Base-by-base conservation (phyloP, 2,797 vertebrate species). In the Gymnocypris eckloni region DNA sequence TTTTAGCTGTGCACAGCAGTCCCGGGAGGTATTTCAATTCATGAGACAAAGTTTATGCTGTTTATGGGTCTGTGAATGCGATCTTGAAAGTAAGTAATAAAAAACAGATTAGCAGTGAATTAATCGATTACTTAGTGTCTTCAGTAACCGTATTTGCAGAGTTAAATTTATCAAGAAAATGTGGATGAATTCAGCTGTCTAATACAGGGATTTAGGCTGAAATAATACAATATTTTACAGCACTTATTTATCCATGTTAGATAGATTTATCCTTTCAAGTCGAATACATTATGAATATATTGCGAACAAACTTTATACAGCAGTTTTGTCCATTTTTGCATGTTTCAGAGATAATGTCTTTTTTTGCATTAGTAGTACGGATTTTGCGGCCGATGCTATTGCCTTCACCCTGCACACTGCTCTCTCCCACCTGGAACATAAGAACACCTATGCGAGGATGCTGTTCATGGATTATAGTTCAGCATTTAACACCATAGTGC, bases 91-190 rank as follows among this genome's bases (percentile, higher is more conserved):
- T 61, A 45, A 76, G 33, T 52, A 52, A 70, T 8, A 70, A 82
- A 39, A 56, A 69, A 56, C 22, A 82, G 33, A 71, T 67, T 84
- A 52, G 20, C 59, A 25, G 59, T 52, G 28, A 73, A 82, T 82
- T 56, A 28, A 43, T 73, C 0, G 11, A 82, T 61, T 61, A 28
- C 20, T 52, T 50, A 20, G 41, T 76, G 45, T 67, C 59, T 76
- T 67, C 13, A 66, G 8, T 64, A 56, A 20, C 11, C 2, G 0
- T 66, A 43, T n/a, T n/a, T 18, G 45, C 18, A 22, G 43, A 20
- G 8, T 52, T 75, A 1, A 82, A 82, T 61, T 61, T 12, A 72
- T 61, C 39, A n/a, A 50, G 56, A 12, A 52, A 12, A 64, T 50
- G n/a, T 48, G 2, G 18, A 18, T 52, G 9, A 75, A 75, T 20